Evolutionary conservation across 30 jellyfish, hydroid and myxozoan species (phyloP).

Genomic region (Pseudorhiza aurosa): DNA sequence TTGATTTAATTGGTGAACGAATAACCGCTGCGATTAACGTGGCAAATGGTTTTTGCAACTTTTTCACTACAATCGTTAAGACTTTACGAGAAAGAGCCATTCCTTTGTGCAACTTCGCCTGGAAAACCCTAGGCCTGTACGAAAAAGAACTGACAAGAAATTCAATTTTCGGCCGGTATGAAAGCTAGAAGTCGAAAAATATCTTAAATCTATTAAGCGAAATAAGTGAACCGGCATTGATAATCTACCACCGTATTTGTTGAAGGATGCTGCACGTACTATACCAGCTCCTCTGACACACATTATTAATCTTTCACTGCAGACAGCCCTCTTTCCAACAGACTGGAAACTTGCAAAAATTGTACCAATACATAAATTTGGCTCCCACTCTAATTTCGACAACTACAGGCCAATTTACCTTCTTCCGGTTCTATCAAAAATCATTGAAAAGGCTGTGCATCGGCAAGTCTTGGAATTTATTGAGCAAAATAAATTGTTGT

Average conservation of each 20-base stretch:
- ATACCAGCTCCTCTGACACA: constrained; percentile 39
- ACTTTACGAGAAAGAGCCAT: constrained; percentile 45
- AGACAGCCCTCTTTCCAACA: constrained; percentile 27
- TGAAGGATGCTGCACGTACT: constrained; percentile 60
- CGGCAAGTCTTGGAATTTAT: constrained; percentile 25
- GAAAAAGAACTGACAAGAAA: constrained; percentile 50
- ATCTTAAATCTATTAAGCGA: constrained; percentile 51
- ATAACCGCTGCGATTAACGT: constrained; percentile 43
- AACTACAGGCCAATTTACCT: constrained; percentile 50
- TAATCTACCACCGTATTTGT: constrained; percentile 56
- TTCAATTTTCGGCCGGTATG: constrained; percentile 55
- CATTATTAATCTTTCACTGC: constrained; percentile 37
- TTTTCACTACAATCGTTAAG: constrained; percentile 25
- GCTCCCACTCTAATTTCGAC: constrained; percentile 33
- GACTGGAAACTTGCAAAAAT: constrained; percentile 55
- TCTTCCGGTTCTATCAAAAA: constrained; percentile 30
- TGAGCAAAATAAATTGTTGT: constrained; percentile 40
- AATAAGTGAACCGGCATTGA: constrained; percentile 63
- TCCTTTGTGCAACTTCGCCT: constrained; percentile 47
- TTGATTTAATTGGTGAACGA: constrained; percentile 24
- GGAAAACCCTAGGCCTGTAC: constrained; percentile 66
- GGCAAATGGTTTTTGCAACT: too few relatives aligned
- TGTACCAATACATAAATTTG: constrained; percentile 59
- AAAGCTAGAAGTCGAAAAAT: constrained; percentile 51
- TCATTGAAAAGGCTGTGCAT: constrained; percentile 47